Evolutionary conservation across 2,113 vertebrate genomes (phyloP).

Genomic region (Petaurus breviceps): DNA sequence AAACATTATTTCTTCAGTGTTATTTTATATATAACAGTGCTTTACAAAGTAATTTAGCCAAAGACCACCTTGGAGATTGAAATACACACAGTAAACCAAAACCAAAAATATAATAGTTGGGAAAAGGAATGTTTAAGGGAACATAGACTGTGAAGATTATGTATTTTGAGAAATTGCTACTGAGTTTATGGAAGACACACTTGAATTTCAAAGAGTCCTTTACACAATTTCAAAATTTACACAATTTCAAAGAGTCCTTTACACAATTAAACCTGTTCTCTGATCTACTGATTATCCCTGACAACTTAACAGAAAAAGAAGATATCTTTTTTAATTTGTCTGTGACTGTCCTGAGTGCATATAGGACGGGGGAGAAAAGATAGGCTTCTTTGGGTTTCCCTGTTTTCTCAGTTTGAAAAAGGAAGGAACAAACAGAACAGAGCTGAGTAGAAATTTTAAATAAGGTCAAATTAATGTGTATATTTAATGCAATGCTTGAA

Average conservation of each 20-base stretch:
- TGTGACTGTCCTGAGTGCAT: not conserved
- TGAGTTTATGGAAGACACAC: not conserved
- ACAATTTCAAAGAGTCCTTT: not conserved
- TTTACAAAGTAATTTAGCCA: not conserved
- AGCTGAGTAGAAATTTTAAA: not conserved
- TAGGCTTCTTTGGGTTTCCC: not conserved
- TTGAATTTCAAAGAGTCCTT: not conserved
- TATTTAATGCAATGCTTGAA: not conserved
- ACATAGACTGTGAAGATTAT: not conserved
- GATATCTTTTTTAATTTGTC: not conserved
- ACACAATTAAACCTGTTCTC: not conserved
- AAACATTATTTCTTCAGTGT: not conserved
- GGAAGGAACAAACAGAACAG: not conserved
- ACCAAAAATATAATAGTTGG: not conserved
- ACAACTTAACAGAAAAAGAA: not conserved
- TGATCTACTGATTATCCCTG: not conserved
- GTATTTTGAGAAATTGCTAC: not conserved
- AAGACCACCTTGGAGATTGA: not conserved
- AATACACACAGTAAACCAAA: not conserved
- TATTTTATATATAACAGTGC: not conserved
- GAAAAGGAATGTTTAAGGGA: not conserved
- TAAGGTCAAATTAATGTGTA: not conserved
- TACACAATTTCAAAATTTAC: too few relatives aligned
- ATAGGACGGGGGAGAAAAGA: not conserved
- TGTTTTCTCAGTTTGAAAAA: not conserved